Conservation (phyloP, 2,888 invertebrate species). For the Gymnocheta viridis region DNA sequence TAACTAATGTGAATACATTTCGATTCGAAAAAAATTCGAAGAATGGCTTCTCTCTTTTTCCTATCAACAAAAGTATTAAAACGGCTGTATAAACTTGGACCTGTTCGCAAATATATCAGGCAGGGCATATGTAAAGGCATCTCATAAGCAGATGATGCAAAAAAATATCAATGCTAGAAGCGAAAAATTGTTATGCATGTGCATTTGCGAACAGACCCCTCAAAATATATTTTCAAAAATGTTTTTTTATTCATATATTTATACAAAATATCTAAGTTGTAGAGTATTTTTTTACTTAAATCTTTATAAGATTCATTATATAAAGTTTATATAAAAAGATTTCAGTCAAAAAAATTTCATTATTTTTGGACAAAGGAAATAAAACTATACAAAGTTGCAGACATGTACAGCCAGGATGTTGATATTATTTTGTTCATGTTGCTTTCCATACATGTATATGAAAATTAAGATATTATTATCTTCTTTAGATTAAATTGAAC, state of each 20-base stretch:
- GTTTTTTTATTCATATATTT: conserved; percentile 51
- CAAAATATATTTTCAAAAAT: background rate
- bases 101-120: no score
- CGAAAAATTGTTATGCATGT: no score
- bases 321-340: conserved; percentile 57
- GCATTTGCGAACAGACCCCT: background rate
- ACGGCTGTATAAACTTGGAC: no score
- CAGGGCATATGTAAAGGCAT: no score
- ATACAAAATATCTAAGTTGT: conserved; percentile 61
- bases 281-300: conserved; percentile 63
- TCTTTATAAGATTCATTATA: conserved; percentile 55
- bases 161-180: no score
- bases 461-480: conserved; percentile 11
- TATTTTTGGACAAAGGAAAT: conserved; percentile 54
- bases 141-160: no score
- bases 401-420: conserved; percentile 10
- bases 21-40: no score
- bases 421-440: conserved; percentile 1
- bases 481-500: conserved; percentile 51
- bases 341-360: conserved; percentile 62
- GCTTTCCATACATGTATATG: no score
- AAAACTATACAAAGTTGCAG: conserved; percentile 22
- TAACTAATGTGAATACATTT: no score
- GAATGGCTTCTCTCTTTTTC: no score
- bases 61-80: no score